Conservation (phyloP, 2,113 vertebrate species). For the Perca fluviatilis region DNA sequence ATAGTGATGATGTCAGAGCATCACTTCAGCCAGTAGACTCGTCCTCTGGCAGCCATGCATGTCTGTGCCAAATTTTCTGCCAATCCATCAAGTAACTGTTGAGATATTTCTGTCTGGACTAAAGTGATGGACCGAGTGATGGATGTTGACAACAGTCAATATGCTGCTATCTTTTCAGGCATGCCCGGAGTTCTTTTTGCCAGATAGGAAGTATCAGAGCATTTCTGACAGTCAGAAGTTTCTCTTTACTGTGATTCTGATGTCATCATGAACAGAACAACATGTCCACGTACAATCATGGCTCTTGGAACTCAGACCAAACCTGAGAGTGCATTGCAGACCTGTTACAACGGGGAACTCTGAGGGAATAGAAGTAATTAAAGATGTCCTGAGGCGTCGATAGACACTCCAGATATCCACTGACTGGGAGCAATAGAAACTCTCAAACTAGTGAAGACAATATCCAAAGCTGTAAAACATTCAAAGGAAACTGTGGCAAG, state of each 20-base stretch:
- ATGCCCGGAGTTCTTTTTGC: not conserved
- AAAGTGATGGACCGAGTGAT: not conserved
- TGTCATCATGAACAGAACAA: constrained; percentile 5
- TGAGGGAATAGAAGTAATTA: constrained; percentile 28
- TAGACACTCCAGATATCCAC: constrained; percentile 39
- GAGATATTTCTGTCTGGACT: not conserved
- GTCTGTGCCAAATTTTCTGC: too few species aligned
- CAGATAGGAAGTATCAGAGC: not conserved
- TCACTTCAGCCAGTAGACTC: too few species aligned
- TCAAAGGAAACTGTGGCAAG: constrained; percentile 46
- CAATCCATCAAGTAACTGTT: not conserved
- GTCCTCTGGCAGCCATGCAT: not conserved
- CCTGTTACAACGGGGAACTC: constrained; percentile 34
- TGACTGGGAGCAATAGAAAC: constrained; percentile 39
- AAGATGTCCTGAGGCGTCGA: constrained; percentile 35
- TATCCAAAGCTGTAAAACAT: constrained; percentile 24
- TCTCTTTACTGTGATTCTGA: not conserved
- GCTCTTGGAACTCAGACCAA: constrained; percentile 19
- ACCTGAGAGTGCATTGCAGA: constrained; percentile 3
- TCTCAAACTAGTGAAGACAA: constrained; percentile 29
- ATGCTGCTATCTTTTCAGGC: not conserved
- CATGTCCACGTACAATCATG: not conserved
- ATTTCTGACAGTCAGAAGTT: constrained; percentile 2
- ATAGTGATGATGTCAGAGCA: not conserved
- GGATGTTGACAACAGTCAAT: constrained; percentile 1